Conservation (phyloP, 2,113 vertebrate genomes). For the Aplodontia rufa region DNA sequence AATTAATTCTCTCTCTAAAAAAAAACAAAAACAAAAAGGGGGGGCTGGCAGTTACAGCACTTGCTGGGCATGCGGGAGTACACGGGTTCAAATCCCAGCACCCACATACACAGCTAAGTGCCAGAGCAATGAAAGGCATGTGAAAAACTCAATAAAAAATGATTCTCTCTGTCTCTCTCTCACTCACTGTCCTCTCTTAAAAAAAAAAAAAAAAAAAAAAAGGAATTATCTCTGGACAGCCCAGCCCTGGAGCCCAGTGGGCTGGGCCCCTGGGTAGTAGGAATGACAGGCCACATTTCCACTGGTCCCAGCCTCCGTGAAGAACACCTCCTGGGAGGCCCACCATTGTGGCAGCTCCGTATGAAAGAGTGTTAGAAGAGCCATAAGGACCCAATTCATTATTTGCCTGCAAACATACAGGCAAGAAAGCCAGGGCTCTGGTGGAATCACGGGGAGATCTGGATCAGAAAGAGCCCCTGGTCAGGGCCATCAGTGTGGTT, state of each 20-base stretch:
- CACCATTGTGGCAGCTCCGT: not conserved
- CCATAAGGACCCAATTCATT: not conserved
- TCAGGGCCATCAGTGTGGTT: fast-evolving
- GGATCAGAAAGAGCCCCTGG: not conserved
- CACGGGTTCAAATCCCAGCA: too few species aligned
- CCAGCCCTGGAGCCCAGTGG: not conserved
- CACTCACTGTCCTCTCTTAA: too few species aligned
- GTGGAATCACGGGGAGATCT: fast-evolving
- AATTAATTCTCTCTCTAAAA: too few species aligned
- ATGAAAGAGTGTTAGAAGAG: not conserved
- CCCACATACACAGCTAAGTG: too few species aligned
- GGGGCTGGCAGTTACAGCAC: too few species aligned
- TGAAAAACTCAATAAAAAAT: too few species aligned
- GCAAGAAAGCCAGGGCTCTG: fast-evolving
- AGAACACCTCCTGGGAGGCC: not conserved
- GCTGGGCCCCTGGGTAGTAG: not conserved
- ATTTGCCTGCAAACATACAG: not conserved
- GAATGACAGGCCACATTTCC: not conserved
- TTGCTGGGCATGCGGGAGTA: too few species aligned
- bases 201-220: too few species aligned
- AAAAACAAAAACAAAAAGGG: too few species aligned
- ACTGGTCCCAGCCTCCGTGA: not conserved
- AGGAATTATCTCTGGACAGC: too few species aligned
- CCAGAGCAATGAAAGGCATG: too few species aligned
- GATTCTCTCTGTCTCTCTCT: too few species aligned